A percentile compares a stretch with the other conserved stretches of the same genome.
Evolutionary conservation across 2,888 invertebrate species (phyloP).

Genomic region (Drosophila demipolita): DNA sequence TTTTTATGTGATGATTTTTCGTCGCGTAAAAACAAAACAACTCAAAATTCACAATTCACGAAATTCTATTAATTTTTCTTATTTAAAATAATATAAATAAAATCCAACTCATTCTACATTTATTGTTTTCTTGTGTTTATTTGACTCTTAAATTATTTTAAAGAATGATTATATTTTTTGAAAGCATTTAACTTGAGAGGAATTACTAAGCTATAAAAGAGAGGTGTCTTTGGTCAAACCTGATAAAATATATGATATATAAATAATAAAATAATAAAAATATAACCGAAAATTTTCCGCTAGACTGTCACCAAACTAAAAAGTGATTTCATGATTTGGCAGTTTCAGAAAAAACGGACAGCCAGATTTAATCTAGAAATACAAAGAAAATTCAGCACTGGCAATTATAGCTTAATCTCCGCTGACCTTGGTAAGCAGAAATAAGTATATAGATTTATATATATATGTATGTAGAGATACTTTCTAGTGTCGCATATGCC

Average conservation of each 20-base stretch:
- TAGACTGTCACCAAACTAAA: neutral
- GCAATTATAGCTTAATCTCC: neutral
- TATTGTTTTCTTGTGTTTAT: neutral
- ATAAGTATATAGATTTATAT: neutral
- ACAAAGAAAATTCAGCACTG: neutral
- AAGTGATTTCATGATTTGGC: neutral
- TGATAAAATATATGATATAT: neutral
- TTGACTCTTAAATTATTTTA: neutral
- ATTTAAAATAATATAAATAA: neutral
- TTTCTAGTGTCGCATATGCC: neutral
- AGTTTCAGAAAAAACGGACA: neutral
- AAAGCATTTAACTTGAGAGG: neutral
- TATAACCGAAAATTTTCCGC: neutral
- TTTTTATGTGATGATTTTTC: neutral
- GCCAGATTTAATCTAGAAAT: neutral
- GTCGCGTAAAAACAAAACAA: neutral
- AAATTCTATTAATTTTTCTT: neutral
- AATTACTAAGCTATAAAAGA: neutral
- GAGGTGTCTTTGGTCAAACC: neutral
- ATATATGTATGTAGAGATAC: neutral
- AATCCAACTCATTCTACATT: neutral
- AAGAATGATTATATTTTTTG: neutral
- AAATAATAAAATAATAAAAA: neutral
- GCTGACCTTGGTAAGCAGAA: neutral
- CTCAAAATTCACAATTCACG: neutral